phyloP scores from a whole-genome alignment of 2,888 invertebrate species.

The Lottia gigantea region DNA sequence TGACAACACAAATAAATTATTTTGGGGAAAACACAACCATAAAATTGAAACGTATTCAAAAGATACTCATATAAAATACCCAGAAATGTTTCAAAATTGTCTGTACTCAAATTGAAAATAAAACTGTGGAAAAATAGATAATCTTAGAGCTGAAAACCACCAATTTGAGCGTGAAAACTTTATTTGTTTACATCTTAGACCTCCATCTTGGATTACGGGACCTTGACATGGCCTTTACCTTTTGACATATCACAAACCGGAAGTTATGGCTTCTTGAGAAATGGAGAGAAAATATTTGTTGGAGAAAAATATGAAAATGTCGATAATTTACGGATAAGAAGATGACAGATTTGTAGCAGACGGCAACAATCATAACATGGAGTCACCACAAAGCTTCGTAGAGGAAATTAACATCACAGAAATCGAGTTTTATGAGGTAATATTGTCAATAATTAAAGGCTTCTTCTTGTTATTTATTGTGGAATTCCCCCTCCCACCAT shows the following conservation, averaged over 20 bases:
- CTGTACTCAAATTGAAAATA: neutral
- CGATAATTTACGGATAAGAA: too few species aligned
- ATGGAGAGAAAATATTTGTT: too few species aligned
- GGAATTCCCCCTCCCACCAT: neutral
- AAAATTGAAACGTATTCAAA: too few species aligned
- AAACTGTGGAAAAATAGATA: neutral
- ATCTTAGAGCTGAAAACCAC: neutral
- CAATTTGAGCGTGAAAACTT: slow-evolving; percentile 18
- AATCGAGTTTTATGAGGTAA: slow-evolving; percentile 61
- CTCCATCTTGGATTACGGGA: slow-evolving; percentile 21
- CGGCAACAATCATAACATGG: slow-evolving; percentile 32
- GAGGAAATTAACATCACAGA: slow-evolving; percentile 64
- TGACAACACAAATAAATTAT: too few species aligned
- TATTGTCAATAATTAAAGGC: neutral
- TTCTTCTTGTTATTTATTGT: neutral
- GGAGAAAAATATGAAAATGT: too few species aligned
- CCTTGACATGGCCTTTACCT: too few species aligned
- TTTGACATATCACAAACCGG: too few species aligned
- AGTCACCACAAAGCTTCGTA: slow-evolving; percentile 56
- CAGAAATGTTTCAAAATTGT: neutral
- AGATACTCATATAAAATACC: too few species aligned
- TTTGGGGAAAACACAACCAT: too few species aligned
- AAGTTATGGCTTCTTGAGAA: too few species aligned
- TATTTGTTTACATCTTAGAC: slow-evolving; percentile 25
- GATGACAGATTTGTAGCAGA: too few species aligned